Evolutionary conservation across 1,140 invertebrate species (phyloP), one percentile per base, ranked within the genome.

Genomic region (Formica exsecta): DNA sequence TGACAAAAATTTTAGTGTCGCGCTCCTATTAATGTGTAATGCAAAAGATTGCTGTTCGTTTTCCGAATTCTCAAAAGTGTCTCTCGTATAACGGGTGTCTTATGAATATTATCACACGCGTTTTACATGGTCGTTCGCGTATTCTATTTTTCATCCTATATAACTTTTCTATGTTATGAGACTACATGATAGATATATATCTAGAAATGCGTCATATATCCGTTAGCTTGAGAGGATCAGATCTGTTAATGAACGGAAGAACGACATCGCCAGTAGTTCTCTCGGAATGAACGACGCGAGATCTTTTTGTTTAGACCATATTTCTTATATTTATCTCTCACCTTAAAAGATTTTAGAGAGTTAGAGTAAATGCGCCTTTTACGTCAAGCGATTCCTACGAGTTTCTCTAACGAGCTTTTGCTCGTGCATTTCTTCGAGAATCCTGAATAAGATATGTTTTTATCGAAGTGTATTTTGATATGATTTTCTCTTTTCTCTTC

Each of bases 21-120:
- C 22, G 29, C 38, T 48, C 64, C 2, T 19, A 32, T 41, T 19
- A 32, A 54, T 16, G 32, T 61, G 41, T 61, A 41, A 76, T 68
- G 44, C 44, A 25, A 79, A 66, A 66, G n/a, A 66, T 22, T 59
- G 36, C 51, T 71, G 13, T 65, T 36, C 4, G 13, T 36, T 51
- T 51, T 70, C 1, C 51, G 8, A 66, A 32, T 66, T 41, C n/a
- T 36, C n/a, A 11, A 22, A 79, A 22, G 44, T 79, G 65, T 51
- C 32, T 66, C 38, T n/a, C 13, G 51, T 32, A 32, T 29, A 76
- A 25, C 74, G 22, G 38, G 25, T 16, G 16, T 66, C 75, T 66
- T 77, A 77, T 29, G 44, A 79, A 54, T 79, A 79, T 79, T 79
- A 79, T 79, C 76, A 79, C 76, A 79, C 76, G 44, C 76, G 44